phyloP scores from a whole-genome alignment of 1,140 invertebrate genomes.

The Orius laevigatus region DNA sequence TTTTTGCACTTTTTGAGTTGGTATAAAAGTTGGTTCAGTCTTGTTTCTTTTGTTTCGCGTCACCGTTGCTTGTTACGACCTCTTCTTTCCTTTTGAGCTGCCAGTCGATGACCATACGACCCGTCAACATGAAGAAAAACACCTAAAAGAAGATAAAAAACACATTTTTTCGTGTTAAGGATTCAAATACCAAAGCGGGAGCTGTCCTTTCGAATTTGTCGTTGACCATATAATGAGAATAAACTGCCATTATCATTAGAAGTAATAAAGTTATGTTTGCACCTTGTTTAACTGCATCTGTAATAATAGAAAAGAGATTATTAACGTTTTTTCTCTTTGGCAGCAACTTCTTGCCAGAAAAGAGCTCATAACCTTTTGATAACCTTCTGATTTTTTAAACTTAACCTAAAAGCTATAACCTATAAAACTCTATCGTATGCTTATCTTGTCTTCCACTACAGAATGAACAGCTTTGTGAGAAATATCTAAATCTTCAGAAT shows the following conservation, averaged over 20 bases:
- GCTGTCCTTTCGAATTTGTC: constrained; percentile 87
- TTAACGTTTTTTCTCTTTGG: too few relatives aligned
- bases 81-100: constrained; percentile 34
- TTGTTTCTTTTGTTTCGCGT: constrained; percentile 23
- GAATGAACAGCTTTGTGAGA: too few relatives aligned
- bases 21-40: constrained; percentile 17
- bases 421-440: too few relatives aligned
- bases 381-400: too few relatives aligned
- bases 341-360: too few relatives aligned
- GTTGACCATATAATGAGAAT: constrained; percentile 82
- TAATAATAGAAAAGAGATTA: constrained; percentile 27
- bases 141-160: constrained; percentile 32
- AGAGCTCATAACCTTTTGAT: too few relatives aligned
- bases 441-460: too few relatives aligned
- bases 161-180: too few relatives aligned
- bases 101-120: constrained; percentile 66
- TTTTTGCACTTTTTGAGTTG: constrained; percentile 4
- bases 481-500: too few relatives aligned
- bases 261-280: constrained; percentile 69
- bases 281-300: constrained; percentile 76
- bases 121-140: constrained; percentile 89
- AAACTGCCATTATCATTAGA: constrained; percentile 74
- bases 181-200: constrained; percentile 56
- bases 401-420: too few relatives aligned
- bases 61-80: constrained; percentile 19